phyloP scores from a whole-genome alignment of 2,888 invertebrate genomes.

The Hoplodrina ambigua region DNA sequence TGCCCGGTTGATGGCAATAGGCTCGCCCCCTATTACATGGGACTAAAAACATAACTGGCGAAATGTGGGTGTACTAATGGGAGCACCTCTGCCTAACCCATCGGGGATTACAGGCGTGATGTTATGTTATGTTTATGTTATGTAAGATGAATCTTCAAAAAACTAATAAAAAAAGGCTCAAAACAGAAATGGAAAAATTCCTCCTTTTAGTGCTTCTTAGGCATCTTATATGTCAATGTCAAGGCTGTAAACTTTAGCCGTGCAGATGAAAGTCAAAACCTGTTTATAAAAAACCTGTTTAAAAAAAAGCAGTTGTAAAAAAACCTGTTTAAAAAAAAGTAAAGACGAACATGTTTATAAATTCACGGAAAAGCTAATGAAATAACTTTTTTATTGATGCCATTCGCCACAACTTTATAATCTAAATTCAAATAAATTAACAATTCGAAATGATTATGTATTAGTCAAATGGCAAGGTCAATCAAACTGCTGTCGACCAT shows the following conservation, averaged over 20 bases:
- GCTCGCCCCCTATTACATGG: no score
- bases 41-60: no score
- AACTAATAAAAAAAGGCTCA: constrained; percentile 1
- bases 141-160: background rate
- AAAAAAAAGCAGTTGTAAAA: constrained; percentile 3
- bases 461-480: constrained; percentile 53
- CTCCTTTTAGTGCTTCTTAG: background rate
- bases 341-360: constrained; percentile 26
- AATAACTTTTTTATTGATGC: background rate
- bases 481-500: constrained; percentile 6
- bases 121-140: no score
- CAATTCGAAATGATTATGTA: constrained; percentile 8
- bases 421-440: constrained; percentile 42
- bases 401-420: constrained; percentile 23
- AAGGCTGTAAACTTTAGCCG: constrained; percentile 18
- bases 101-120: no score
- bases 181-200: background rate
- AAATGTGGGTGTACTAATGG: no score
- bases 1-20: no score
- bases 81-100: no score
- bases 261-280: constrained; percentile 37
- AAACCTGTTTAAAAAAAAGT: constrained; percentile 22
- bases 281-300: constrained; percentile 19
- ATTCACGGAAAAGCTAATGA: constrained; percentile 26
- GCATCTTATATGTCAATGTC: constrained; percentile 12